Conservation (phyloP, 2,797 vertebrate species). For the Muscicapa comitata region DNA sequence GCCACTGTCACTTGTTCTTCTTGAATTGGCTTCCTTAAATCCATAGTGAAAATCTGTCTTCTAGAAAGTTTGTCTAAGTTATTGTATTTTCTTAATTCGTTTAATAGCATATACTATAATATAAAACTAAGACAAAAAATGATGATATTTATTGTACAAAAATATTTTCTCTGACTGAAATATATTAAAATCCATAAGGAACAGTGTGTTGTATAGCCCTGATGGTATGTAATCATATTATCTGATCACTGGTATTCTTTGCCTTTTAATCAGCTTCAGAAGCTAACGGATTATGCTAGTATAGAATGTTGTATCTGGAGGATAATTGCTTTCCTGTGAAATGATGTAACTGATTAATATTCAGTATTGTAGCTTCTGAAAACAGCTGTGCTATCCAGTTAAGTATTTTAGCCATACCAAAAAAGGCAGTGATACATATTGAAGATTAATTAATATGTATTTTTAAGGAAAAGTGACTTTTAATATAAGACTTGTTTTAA, state of each 20-base stretch:
- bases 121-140: not conserved
- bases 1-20: not conserved
- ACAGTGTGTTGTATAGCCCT: not conserved
- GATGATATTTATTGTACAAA: not conserved
- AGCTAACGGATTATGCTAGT: not conserved
- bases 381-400: not conserved
- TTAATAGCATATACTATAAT: not conserved
- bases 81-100: not conserved
- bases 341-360: not conserved
- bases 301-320: not conserved
- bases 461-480: not conserved
- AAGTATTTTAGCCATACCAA: not conserved
- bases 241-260: not conserved
- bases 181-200: not conserved
- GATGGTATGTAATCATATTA: not conserved
- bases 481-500: not conserved
- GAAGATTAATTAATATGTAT: not conserved
- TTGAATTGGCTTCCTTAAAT: not conserved
- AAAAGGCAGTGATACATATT: not conserved
- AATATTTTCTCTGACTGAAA: not conserved
- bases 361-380: not conserved
- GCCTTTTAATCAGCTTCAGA: conserved; percentile 1
- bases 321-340: not conserved
- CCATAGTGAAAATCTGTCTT: not conserved
- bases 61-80: not conserved